Conservation (phyloP, 2,888 invertebrate genomes). For the Piscicola geometra region DNA sequence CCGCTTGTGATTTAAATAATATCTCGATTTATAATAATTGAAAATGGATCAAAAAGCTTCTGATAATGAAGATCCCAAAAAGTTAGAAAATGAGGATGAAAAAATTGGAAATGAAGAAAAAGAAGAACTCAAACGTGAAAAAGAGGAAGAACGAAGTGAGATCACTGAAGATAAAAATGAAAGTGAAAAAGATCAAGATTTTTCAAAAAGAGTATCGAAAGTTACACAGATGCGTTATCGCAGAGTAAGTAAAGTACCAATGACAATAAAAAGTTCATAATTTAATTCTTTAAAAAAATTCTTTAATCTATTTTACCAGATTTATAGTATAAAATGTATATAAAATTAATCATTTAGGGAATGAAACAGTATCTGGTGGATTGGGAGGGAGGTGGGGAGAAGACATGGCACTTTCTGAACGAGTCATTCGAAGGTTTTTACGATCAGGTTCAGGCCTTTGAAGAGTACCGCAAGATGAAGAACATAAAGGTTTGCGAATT, state of each 20-base stretch:
- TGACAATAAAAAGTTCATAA: no score
- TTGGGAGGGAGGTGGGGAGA: conserved; percentile 20
- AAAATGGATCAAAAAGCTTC: no score
- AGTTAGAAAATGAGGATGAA: no score
- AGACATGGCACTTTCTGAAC: conserved; percentile 29
- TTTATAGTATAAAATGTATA: background rate
- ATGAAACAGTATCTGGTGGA: conserved; percentile 35
- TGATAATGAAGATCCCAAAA: no score
- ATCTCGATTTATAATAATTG: no score
- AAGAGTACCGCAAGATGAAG: conserved; percentile 18
- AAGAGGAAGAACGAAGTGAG: background rate
- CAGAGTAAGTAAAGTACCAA: conserved; percentile 10
- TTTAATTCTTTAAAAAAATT: no score
- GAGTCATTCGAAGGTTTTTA: conserved; percentile 21
- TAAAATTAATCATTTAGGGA: background rate
- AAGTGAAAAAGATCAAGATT: conserved; percentile 3
- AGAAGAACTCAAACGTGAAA: no score
- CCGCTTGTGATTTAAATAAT: no score
- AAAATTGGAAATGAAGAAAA: no score
- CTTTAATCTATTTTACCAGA: background rate
- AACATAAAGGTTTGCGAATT: conserved; percentile 10
- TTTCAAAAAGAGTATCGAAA: background rate
- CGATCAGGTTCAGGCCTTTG: conserved; percentile 22
- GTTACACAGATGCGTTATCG: conserved; percentile 7
- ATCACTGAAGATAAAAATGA: background rate